Base-by-base conservation (phyloP, 1,140 invertebrate species). In the Drosophila carrolli region DNA sequence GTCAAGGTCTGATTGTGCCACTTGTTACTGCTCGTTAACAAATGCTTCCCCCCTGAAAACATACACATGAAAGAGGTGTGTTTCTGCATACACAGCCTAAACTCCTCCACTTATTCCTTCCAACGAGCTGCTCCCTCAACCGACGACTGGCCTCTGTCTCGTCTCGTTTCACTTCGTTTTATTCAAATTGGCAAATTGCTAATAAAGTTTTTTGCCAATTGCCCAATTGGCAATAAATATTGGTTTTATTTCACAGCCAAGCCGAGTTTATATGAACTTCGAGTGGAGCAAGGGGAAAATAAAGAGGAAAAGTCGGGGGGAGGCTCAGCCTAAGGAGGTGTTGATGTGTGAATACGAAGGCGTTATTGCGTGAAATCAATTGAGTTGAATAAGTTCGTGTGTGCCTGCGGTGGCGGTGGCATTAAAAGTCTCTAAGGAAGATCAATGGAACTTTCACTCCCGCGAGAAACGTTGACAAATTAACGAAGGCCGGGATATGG, bases 161-260 rank as follows among this genome's bases (percentile, higher is more conserved):
- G 63, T 43, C 27, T 40, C 13, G 63, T 76, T 46, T 48, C 50
- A 37, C 47, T 76, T 63, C 50, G 44, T 56, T 68, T 74, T 76
- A 81, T 81, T 72, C 80, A 83, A 82, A 82, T 82, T 79, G 80
- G 68, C 75, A 78, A 82, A 83, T 82, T 75, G 80, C 48, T 75
- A 83, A 82, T 82, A 79, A 82, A 82, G 75, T 82, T 83, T 38
- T 77, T 51, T 46, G 8, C 63, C 57, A 54, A 60, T 60, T 67
- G 43, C 43, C 40, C 50, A 68, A 56, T 62, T 50, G 67, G 57
- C 62, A 57, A 83, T 83, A 83, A 83, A 83, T 81, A 80, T 83
- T 72, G 75, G 48, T 51, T 66, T 83, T 80, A 81, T 72, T 81
- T 47, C 43, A n/a, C 41, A 38, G 48, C 65, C 48, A 61, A 47